phyloP scores from a whole-genome alignment of 2,113 vertebrate genomes.

The Isichthys henryi region DNA sequence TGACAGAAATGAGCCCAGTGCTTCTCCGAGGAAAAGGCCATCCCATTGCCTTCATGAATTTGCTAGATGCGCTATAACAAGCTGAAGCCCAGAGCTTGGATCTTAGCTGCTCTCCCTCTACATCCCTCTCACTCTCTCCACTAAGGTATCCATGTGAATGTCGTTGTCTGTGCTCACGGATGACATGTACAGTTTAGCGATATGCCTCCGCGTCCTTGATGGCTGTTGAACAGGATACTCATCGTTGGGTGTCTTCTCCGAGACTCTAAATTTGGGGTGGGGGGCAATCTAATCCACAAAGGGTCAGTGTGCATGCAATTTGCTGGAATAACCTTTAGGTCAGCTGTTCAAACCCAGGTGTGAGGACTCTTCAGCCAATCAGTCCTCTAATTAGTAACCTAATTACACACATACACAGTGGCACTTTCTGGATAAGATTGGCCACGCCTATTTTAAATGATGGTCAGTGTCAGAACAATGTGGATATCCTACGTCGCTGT shows the following conservation, averaged over 20 bases:
- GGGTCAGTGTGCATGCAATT: background rate
- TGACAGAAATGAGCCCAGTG: background rate
- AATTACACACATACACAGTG: background rate
- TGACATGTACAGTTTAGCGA: background rate
- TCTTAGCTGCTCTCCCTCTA: background rate
- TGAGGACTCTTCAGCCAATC: background rate
- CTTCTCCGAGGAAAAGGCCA: background rate
- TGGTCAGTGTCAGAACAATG: background rate
- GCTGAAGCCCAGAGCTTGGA: background rate
- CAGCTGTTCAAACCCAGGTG: background rate
- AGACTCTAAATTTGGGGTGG: background rate
- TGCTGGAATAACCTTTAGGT: background rate
- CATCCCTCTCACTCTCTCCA: background rate
- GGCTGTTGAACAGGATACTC: background rate
- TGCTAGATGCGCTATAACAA: background rate
- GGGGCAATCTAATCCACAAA: background rate
- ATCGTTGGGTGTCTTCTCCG: background rate
- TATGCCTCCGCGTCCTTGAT: too few species aligned
- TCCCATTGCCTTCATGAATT: background rate
- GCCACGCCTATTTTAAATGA: background rate
- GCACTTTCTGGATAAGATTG: background rate
- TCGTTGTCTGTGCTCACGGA: background rate
- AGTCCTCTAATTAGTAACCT: background rate
- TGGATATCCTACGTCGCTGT: background rate
- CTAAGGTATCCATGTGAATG: background rate